Evolutionary conservation across 2,113 vertebrate genomes (phyloP).

Genomic region (Brachionichthys hirsutus): DNA sequence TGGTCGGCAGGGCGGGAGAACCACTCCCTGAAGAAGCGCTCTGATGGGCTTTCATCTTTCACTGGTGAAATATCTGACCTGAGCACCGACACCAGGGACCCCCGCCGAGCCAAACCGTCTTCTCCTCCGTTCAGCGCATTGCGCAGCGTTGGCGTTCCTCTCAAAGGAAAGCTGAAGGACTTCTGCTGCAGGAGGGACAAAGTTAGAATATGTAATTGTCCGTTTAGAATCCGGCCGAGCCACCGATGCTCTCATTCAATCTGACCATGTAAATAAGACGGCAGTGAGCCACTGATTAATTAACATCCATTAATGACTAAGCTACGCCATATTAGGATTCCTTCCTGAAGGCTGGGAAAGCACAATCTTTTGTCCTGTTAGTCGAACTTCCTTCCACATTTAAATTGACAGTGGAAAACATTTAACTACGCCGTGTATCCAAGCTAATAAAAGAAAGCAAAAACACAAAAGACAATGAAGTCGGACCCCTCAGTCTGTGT

Average conservation of each 20-base stretch:
- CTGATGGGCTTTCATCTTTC: conserved; percentile 71
- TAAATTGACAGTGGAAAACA: neutral
- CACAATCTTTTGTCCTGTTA: too few species aligned
- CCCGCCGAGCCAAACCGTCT: conserved; percentile 80
- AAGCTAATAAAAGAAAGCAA: neutral
- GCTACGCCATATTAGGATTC: too few species aligned
- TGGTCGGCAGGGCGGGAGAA: conserved; percentile 84
- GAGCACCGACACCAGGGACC: conserved; percentile 82
- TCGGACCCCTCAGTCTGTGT: neutral
- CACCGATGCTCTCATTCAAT: too few species aligned
- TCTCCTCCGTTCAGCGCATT: conserved; percentile 82
- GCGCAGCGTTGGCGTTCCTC: conserved; percentile 79
- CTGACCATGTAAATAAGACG: too few species aligned
- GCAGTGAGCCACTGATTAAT: too few species aligned
- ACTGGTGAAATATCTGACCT: conserved; percentile 77
- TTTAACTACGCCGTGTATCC: neutral
- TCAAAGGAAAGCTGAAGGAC: conserved; percentile 86
- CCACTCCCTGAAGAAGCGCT: conserved; percentile 86
- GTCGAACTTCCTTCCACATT: neutral
- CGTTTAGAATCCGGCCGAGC: neutral
- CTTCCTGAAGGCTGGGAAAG: too few species aligned
- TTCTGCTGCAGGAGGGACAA: conserved; percentile 74
- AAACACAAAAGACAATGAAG: neutral
- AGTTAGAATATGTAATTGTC: neutral
- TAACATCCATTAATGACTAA: too few species aligned